Evolutionary conservation across 2,888 invertebrate species (phyloP).

Genomic region (Stenodema calcarata): DNA sequence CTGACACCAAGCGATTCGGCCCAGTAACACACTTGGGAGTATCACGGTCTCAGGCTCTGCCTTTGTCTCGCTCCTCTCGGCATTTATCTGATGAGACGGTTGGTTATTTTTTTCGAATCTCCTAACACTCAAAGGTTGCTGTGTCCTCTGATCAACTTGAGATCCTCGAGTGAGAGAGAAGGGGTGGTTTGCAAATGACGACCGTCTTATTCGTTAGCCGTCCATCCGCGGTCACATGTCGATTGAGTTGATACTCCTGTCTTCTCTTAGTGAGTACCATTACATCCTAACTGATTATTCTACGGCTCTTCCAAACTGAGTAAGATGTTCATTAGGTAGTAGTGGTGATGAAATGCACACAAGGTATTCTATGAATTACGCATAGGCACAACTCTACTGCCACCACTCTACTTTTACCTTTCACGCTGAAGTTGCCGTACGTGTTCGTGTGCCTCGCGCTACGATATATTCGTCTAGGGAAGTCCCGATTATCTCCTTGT

Average conservation of each 20-base stretch:
- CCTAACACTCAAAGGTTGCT: neutral
- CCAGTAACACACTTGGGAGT: slow-evolving; percentile 18
- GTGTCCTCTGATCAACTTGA: neutral
- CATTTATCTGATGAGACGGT: neutral
- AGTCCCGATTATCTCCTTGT: too few species aligned
- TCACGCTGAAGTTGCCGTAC: too few species aligned
- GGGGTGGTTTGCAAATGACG: neutral
- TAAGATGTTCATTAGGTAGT: too few species aligned
- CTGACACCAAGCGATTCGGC: neutral
- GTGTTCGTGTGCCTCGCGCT: too few species aligned
- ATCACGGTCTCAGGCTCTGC: neutral
- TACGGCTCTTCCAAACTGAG: too few species aligned
- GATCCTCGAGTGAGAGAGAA: neutral
- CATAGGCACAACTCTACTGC: too few species aligned
- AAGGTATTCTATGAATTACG: too few species aligned
- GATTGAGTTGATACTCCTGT: neutral
- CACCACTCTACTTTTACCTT: too few species aligned
- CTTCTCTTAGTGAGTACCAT: neutral
- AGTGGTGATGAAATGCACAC: too few species aligned
- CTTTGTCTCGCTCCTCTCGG: neutral
- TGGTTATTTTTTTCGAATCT: neutral
- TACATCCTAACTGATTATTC: neutral
- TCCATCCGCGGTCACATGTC: neutral
- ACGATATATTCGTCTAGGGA: too few species aligned
- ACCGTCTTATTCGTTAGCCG: neutral